Conservation (phyloP, 2,113 vertebrate genomes). For the Lota lota region DNA sequence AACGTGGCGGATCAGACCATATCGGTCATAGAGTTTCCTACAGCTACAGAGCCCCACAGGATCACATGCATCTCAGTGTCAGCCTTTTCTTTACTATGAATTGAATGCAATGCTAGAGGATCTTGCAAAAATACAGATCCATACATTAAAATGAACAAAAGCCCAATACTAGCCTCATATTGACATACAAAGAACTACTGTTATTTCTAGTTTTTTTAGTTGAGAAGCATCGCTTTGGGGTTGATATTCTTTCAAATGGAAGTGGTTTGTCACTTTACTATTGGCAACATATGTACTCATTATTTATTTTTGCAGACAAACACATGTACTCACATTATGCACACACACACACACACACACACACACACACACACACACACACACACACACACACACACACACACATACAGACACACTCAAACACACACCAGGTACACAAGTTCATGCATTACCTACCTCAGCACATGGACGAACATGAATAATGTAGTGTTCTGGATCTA, state of each 20-base stretch:
- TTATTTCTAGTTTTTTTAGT: no score
- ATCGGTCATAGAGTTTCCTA: constrained; percentile 22
- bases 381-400: neutral
- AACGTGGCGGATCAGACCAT: neutral
- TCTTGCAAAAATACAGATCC: no score
- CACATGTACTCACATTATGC: neutral
- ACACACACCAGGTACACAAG: neutral
- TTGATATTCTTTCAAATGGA: no score
- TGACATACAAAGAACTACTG: no score
- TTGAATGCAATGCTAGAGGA: no score
- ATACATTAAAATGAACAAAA: no score
- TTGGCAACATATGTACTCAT: neutral
- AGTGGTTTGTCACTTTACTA: no score
- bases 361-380: neutral
- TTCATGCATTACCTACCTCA: neutral
- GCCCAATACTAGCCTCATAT: no score
- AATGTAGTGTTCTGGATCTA: constrained; percentile 18
- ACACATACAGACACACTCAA: constrained; percentile 1
- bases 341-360: neutral
- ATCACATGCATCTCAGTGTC: no score
- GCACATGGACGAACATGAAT: constrained; percentile 19
- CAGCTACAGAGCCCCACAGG: no score
- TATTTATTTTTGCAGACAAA: neutral
- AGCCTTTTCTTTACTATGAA: no score
- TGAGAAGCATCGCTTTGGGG: no score